phyloP scores from a whole-genome alignment of 1,140 invertebrate species.

The Solenopsis invicta region DNA sequence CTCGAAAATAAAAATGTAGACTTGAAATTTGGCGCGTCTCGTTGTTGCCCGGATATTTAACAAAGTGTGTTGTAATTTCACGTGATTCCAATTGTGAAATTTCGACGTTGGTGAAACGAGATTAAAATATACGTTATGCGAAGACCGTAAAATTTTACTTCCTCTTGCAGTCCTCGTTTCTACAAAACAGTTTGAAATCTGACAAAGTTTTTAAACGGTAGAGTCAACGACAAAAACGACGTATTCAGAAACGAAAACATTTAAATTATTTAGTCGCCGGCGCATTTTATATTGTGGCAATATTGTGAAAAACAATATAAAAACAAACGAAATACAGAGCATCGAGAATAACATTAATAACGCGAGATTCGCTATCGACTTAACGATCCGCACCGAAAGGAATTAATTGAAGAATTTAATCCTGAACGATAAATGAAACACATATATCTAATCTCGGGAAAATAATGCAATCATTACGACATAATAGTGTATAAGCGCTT shows the following conservation, averaged over 20 bases:
- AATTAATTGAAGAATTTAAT: too few species aligned
- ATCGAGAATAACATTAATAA: conserved; percentile 11
- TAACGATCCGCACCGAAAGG: not conserved
- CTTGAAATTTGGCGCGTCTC: not conserved
- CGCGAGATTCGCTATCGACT: not conserved
- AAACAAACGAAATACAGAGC: not conserved
- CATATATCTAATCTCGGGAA: not conserved
- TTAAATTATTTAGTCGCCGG: not conserved
- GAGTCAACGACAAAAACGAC: not conserved
- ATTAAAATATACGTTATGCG: too few species aligned
- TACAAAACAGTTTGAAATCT: not conserved
- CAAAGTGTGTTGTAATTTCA: not conserved
- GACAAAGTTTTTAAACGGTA: not conserved
- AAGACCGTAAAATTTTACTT: not conserved
- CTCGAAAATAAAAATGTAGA: not conserved
- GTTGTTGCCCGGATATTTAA: not conserved
- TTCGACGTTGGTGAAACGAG: not conserved
- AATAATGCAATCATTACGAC: not conserved
- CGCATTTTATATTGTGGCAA: not conserved
- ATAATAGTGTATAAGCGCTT: not conserved
- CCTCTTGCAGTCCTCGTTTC: not conserved
- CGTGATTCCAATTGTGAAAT: not conserved
- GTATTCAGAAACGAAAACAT: not conserved
- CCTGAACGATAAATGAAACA: not conserved
- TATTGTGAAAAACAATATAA: not conserved